Base-by-base conservation (phyloP, 2,888 invertebrate species). In the Aphidoletes aphidimyza region DNA sequence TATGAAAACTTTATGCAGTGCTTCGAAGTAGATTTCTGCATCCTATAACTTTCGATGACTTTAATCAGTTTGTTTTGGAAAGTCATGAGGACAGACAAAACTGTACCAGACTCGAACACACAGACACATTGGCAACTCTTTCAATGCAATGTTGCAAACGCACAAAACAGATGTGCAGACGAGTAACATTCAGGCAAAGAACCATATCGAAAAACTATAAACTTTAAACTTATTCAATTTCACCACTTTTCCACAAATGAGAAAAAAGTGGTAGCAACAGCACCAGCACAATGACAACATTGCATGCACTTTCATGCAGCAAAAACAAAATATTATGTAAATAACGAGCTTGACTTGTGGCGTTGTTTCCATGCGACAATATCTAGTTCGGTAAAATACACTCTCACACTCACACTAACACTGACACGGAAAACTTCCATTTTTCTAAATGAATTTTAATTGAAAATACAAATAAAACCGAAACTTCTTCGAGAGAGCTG, bases 161-260 rank as follows among this genome's bases (percentile, higher is more conserved):
- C n/a, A 17, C 69, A 14, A 26, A 69, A 22, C 54, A 54, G 54
- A 54, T 54, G 54, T 47, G 17, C 9, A n/a, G n/a, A n/a, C n/a
- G 2, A 54, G 54, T 22, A 34, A 69, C n/a, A 30, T 14, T 30
- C 5, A 30, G 34, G 69, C n/a, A 69, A 30, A 30, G 69, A 69
- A 69, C 19, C 69, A 30, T 69, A 69, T 69, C 69, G 69, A 69
- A 69, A 69, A 69, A 34, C 69, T 69, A 69, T 69, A 69, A 47
- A 69, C 30, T 69, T 14, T 30, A 69, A 69, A 69, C 69, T 69
- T 69, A 69, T 69, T 69, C 69, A 69, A 69, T 69, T 69, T 69
- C 69, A 69, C 69, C 69, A 69, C 69, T 69, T 69, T n/a, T 69
- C 69, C 69, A 30, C 69, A 69, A 69, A 69, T 69, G 69, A 69